phyloP scores from a whole-genome alignment of 2,113 vertebrate genomes.

The Parus major region DNA sequence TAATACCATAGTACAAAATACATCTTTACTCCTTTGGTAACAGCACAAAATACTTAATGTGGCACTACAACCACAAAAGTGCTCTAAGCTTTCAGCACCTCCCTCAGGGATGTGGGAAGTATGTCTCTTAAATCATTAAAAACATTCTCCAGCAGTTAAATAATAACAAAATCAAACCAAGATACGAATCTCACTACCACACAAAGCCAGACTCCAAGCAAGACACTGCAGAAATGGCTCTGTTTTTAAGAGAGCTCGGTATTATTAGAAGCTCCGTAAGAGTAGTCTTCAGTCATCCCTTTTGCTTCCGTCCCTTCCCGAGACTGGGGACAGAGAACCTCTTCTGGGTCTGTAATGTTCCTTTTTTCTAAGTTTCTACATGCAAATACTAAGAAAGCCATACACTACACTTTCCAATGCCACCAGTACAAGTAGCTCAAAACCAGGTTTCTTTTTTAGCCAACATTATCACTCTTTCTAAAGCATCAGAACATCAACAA shows the following conservation, averaged over 20 bases:
- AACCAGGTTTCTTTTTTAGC: not conserved
- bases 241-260: not conserved
- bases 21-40: not conserved
- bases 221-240: not conserved
- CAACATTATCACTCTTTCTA: not conserved
- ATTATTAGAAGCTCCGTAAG: not conserved
- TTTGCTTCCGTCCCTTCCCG: not conserved
- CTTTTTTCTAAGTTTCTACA: not conserved
- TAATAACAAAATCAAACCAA: not conserved
- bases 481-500: not conserved
- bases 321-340: not conserved
- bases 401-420: not conserved
- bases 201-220: not conserved
- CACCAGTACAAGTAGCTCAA: not conserved
- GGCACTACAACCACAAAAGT: not conserved
- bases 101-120: not conserved
- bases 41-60: not conserved
- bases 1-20: not conserved
- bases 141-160: not conserved
- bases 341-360: not conserved
- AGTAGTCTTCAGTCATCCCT: not conserved
- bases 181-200: not conserved
- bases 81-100: not conserved
- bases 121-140: not conserved
- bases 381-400: not conserved